These are phyloP conservation scores for Halesus radiatus DNA, from an alignment of 1,140 invertebrate species.

Conservation along the genomic window DNA sequence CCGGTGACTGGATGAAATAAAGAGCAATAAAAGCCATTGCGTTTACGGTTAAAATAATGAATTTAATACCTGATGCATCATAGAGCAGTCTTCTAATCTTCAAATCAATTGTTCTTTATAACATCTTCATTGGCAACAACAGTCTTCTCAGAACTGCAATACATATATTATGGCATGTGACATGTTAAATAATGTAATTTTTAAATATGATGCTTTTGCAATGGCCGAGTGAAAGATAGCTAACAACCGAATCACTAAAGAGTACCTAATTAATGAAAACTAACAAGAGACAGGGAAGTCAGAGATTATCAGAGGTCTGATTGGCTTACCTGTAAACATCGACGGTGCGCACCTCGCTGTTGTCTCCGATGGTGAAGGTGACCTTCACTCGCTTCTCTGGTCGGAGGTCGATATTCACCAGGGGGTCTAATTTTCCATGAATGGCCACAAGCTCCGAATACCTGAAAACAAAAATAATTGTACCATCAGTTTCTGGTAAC, in stretches of 20 bases:
- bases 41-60: too few species aligned
- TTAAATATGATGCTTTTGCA: too few species aligned
- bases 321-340: conserved; percentile 76
- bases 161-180: neutral
- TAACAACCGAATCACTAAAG: too few species aligned
- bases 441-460: conserved; percentile 85
- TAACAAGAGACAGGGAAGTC: too few species aligned
- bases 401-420: conserved; percentile 87
- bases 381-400: conserved; percentile 90
- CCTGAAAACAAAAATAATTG: conserved; percentile 66
- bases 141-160: neutral
- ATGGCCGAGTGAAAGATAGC: too few species aligned
- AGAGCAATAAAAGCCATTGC: too few species aligned
- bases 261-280: too few species aligned
- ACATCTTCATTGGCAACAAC: neutral
- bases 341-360: conserved; percentile 80
- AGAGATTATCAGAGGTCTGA: too few species aligned
- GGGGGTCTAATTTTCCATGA: conserved; percentile 88
- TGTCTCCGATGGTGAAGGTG: conserved; percentile 83
- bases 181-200: too few species aligned
- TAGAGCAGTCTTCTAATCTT: conserved; percentile 7
- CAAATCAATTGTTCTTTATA: neutral
- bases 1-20: too few species aligned
- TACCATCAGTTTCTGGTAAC: too few species aligned
- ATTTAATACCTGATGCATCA: neutral